phyloP scores from a whole-genome alignment of 37 sponge, comb jelly and placozoan genomes.

The Hexactinellida sp. region DNA sequence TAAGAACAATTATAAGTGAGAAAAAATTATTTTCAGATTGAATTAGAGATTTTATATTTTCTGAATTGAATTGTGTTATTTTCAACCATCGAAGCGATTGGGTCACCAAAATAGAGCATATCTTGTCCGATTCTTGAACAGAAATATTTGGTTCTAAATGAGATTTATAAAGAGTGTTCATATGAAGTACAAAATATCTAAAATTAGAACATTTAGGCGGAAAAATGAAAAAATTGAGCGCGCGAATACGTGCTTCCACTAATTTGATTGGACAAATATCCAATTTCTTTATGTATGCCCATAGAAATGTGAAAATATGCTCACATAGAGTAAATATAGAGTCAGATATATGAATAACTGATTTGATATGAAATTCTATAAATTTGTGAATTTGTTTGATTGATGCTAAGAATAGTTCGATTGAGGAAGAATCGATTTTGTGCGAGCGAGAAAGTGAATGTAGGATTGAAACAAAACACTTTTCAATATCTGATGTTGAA shows the following conservation, averaged over 20 bases:
- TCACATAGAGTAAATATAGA: neutral
- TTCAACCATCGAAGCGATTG: neutral
- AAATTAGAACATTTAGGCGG: neutral
- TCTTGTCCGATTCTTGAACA: neutral
- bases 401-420: neutral
- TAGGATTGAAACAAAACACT: neutral
- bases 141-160: neutral
- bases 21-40: neutral
- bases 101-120: neutral
- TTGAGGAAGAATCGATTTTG: neutral
- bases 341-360: neutral
- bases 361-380: neutral
- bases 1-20: neutral
- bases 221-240: neutral
- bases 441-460: neutral
- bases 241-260: neutral
- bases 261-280: neutral
- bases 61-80: neutral
- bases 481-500: neutral
- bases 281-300: neutral
- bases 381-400: neutral
- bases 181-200: neutral
- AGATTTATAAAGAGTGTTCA: neutral
- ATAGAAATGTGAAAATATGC: neutral
- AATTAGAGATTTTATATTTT: neutral